Evolutionary conservation across 2,888 invertebrate genomes (phyloP).

Genomic region (Iphiclides podalirius): DNA sequence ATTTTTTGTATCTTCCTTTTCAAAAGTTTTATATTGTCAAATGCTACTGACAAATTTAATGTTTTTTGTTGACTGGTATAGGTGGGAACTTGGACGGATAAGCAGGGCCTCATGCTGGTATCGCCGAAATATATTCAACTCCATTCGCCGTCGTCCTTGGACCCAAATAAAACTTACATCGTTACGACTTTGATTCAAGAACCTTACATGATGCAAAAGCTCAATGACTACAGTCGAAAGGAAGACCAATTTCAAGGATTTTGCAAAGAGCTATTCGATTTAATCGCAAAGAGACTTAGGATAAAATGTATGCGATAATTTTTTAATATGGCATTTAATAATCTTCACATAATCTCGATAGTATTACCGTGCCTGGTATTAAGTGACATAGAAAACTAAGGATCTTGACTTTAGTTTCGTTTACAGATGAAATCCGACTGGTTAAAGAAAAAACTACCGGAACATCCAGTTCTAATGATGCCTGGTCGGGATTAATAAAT

Average conservation of each 20-base stretch:
- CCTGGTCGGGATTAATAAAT: conserved; percentile 94
- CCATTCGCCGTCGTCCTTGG: conserved; percentile 83
- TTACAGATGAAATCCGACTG: conserved; percentile 89
- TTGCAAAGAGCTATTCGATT: conserved; percentile 93
- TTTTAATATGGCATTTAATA: no score
- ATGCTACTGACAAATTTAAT: no score
- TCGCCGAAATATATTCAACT: conserved; percentile 88
- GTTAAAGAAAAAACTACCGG: conserved; percentile 94
- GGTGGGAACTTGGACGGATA: conserved; percentile 94
- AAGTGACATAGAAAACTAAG: no score
- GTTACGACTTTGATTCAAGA: conserved; percentile 94
- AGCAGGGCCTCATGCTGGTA: conserved; percentile 85
- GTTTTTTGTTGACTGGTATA: no score
- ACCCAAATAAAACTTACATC: conserved; percentile 91
- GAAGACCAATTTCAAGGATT: conserved; percentile 94
- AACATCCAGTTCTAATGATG: conserved; percentile 83
- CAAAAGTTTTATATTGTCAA: no score
- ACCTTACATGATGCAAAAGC: conserved; percentile 91
- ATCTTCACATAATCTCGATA: no score
- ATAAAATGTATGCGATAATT: conserved; percentile 87
- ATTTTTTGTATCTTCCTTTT: no score
- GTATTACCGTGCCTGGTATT: no score
- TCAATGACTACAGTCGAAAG: conserved; percentile 81
- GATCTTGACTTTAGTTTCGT: conserved; percentile 8
- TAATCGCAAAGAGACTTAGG: conserved; percentile 88